Conservation (phyloP, 2,797 vertebrate species). For the Enteromius afrohamiltoni region DNA sequence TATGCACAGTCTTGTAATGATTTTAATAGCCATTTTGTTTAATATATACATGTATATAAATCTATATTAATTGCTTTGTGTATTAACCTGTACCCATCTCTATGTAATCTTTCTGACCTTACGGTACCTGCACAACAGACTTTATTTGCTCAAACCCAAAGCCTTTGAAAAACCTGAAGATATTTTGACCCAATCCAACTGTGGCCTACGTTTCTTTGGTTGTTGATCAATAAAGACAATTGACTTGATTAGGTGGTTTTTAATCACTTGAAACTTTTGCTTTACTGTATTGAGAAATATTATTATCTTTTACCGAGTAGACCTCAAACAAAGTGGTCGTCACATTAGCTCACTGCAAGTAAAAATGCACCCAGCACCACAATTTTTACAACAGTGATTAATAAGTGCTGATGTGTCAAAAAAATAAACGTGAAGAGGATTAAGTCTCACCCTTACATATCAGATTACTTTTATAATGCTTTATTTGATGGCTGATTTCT, state of each 20-base stretch:
- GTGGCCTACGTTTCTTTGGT: constrained; percentile 49
- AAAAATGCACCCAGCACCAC: not conserved
- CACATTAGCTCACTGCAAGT: not conserved
- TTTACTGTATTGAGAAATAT: not conserved
- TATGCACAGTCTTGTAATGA: constrained; percentile 81
- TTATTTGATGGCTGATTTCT: not conserved
- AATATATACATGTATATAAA: constrained; percentile 53
- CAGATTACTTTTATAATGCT: not conserved
- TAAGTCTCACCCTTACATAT: not conserved
- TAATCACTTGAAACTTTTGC: not conserved
- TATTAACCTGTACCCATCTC: constrained; percentile 68
- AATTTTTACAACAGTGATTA: not conserved
- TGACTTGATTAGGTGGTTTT: not conserved
- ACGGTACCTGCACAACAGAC: constrained; percentile 62
- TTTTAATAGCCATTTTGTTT: constrained; percentile 74
- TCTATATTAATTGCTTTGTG: constrained; percentile 76
- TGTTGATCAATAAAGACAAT: constrained; percentile 48
- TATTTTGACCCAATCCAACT: constrained; percentile 50
- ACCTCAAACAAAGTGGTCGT: not conserved
- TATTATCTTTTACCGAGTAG: not conserved
- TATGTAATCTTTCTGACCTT: constrained; percentile 52
- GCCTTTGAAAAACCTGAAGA: constrained; percentile 59
- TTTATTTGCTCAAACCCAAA: constrained; percentile 63
- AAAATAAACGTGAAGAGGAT: not conserved
- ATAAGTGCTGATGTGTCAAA: not conserved